These are phyloP conservation scores for Ylistrum balloti DNA, from an alignment of 1,140 invertebrate genomes.

Conservation along the genomic window DNA sequence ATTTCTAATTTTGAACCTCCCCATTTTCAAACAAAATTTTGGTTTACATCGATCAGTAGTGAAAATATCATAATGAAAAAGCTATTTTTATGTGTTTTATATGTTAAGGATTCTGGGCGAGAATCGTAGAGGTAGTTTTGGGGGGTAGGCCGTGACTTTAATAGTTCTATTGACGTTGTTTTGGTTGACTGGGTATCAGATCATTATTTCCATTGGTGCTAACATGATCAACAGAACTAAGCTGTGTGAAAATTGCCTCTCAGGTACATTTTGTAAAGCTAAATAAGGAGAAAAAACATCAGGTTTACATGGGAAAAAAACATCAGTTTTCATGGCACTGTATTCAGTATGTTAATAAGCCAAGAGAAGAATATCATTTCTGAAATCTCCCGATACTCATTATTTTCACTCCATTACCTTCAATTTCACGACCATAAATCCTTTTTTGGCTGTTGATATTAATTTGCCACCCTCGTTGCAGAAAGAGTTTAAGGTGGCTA, in stretches of 20 bases:
- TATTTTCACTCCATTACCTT: conserved; percentile 16
- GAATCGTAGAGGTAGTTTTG: background rate
- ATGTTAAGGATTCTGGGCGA: too few relatives aligned
- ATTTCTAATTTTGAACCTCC: too few relatives aligned
- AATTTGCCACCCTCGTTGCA: conserved; percentile 7
- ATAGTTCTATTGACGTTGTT: background rate
- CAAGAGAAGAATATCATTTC: conserved; percentile 22
- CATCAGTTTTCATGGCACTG: background rate
- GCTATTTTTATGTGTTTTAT: too few relatives aligned
- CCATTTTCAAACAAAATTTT: too few relatives aligned
- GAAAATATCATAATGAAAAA: too few relatives aligned
- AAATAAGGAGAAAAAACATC: conserved; percentile 29
- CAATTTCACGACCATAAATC: conserved; percentile 15
- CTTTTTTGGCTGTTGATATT: background rate
- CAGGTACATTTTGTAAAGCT: conserved; percentile 20
- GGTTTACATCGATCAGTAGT: too few relatives aligned
- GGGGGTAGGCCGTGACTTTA: background rate
- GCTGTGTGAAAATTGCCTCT: conserved; percentile 16
- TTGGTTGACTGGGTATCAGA: background rate
- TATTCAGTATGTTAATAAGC: conserved; percentile 28
- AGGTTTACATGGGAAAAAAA: conserved; percentile 34
- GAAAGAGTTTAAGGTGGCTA: background rate
- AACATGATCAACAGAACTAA: background rate
- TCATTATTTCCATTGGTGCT: background rate
- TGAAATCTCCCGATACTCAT: background rate